These are phyloP conservation scores for Dinoponera quadriceps DNA, from an alignment of 1,140 invertebrate genomes.

Conservation along the genomic window DNA sequence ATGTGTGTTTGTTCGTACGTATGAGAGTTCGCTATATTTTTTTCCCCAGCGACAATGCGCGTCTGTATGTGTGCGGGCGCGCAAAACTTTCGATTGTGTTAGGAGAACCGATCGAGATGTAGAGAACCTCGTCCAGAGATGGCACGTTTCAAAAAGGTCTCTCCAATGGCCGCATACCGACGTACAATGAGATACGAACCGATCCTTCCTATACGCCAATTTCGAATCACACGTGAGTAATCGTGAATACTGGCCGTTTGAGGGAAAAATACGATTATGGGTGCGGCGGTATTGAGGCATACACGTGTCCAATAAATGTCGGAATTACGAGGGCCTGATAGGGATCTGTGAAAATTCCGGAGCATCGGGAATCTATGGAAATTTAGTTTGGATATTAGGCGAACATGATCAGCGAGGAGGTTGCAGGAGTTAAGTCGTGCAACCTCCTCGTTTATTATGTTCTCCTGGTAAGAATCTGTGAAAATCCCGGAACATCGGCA, in stretches of 20 bases:
- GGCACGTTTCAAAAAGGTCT: constrained; percentile 24
- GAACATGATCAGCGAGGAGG: too few species aligned
- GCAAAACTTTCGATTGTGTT: constrained; percentile 38
- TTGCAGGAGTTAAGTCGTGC: too few species aligned
- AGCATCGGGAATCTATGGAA: too few species aligned
- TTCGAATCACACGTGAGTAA: not conserved
- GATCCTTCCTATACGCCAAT: not conserved
- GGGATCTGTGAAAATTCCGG: too few species aligned
- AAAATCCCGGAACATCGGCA: too few species aligned
- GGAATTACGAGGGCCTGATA: not conserved
- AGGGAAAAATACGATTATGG: not conserved
- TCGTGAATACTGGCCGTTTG: not conserved
- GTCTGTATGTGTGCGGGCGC: constrained; percentile 1
- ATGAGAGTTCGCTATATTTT: constrained; percentile 11
- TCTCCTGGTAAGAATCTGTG: too few species aligned
- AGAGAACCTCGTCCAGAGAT: constrained; percentile 3
- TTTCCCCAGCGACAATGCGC: constrained; percentile 18
- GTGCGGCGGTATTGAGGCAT: not conserved
- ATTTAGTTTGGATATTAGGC: too few species aligned
- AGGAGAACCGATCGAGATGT: constrained; percentile 8
- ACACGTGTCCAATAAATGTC: not conserved
- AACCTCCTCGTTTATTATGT: too few species aligned
- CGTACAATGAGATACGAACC: constrained; percentile 4
- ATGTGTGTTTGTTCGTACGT: too few species aligned
- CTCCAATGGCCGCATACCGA: not conserved